Conservation (phyloP, 2,113 vertebrate species). For the Hystrix brachyura region DNA sequence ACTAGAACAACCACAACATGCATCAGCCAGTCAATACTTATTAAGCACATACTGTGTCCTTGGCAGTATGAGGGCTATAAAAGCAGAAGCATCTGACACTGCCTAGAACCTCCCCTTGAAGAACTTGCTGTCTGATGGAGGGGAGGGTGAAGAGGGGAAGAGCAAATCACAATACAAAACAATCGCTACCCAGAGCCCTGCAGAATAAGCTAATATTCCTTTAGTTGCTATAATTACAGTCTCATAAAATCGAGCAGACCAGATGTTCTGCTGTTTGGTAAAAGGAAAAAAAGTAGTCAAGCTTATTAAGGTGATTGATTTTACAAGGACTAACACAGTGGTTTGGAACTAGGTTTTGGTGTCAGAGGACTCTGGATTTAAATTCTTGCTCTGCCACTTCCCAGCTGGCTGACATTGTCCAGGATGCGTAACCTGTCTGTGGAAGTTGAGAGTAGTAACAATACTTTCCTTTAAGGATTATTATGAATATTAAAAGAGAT, state of each 20-base stretch:
- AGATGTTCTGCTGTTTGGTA: conserved; percentile 50
- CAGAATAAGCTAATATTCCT: neutral
- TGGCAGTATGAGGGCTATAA: neutral
- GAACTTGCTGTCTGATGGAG: neutral
- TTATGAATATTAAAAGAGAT: neutral
- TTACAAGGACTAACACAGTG: neutral
- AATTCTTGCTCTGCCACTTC: neutral
- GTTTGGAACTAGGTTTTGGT: conserved; percentile 13
- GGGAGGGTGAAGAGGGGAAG: neutral
- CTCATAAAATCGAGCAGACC: conserved; percentile 58
- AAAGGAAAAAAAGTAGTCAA: neutral
- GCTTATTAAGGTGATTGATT: conserved; percentile 2
- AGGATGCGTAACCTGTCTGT: conserved; percentile 1
- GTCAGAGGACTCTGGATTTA: neutral
- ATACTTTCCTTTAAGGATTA: neutral
- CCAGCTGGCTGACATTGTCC: neutral
- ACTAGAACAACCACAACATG: neutral
- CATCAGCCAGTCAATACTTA: conserved; percentile 42
- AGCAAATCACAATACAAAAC: neutral
- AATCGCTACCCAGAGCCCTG: conserved; percentile 39
- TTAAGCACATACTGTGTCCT: conserved; percentile 18
- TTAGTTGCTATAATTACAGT: conserved; percentile 53
- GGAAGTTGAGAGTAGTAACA: conserved; percentile 19
- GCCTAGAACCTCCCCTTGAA: conserved; percentile 55
- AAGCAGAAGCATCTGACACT: conserved; percentile 38